Evolutionary conservation across 2,888 invertebrate species (phyloP).

Genomic region (Lottia gigantea): DNA sequence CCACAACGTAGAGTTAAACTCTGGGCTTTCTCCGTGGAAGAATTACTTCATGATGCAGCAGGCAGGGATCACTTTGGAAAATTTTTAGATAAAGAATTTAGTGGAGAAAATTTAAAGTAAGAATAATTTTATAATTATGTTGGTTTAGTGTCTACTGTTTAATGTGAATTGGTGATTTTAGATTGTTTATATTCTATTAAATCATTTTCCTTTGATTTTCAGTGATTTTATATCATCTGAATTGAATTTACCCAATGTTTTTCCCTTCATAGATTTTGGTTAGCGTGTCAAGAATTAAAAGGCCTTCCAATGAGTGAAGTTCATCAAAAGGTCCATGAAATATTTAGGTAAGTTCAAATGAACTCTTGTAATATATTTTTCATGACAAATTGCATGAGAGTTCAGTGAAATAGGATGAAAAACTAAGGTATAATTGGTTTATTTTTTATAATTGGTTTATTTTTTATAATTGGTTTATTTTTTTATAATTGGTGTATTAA

Average conservation of each 20-base stretch:
- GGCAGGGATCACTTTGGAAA: constrained; percentile 95
- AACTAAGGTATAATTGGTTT: too few species aligned
- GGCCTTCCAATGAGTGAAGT: constrained; percentile 83
- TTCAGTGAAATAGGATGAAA: too few species aligned
- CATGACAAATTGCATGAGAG: too few species aligned
- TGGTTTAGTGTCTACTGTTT: too few species aligned
- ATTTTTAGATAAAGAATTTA: constrained; percentile 98
- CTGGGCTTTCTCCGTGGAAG: constrained; percentile 97
- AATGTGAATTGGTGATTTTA: too few species aligned
- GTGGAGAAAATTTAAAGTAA: constrained; percentile 97
- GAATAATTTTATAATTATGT: constrained; percentile 41
- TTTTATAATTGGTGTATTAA: too few species aligned
- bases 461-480: too few species aligned
- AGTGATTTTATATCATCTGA: background rate
- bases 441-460: too few species aligned
- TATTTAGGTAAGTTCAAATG: constrained; percentile 58
- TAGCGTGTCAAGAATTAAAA: constrained; percentile 84
- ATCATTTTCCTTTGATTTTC: background rate
- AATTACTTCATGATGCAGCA: constrained; percentile 91
- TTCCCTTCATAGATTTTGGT: constrained; percentile 82
- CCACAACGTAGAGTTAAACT: constrained; percentile 89
- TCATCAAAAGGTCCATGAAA: constrained; percentile 64
- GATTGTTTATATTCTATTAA: background rate
- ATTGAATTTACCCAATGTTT: too few species aligned
- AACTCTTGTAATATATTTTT: too few species aligned